These are phyloP conservation scores for Plutomurus gul DNA, from an alignment of 1,140 invertebrate species.

Conservation along the genomic window DNA sequence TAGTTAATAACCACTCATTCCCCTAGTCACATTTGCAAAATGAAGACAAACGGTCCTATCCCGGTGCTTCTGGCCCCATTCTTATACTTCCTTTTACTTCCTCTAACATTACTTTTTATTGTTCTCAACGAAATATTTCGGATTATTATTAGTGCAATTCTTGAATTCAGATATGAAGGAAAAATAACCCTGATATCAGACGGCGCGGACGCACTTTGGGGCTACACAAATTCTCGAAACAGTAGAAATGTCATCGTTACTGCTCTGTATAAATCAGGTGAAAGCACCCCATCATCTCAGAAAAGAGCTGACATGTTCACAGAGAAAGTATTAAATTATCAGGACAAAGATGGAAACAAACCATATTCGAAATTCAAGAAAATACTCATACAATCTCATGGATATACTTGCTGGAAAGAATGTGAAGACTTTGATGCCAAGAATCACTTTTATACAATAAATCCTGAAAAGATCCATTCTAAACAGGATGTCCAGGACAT, in stretches of 20 bases:
- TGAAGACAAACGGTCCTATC: constrained; percentile 11
- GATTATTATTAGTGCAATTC: neutral
- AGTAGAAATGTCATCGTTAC: neutral
- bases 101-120: neutral
- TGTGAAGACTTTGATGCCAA: constrained; percentile 5
- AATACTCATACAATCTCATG: neutral
- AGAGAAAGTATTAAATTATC: neutral
- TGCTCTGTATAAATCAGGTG: neutral
- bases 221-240: neutral
- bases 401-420: constrained; percentile 30
- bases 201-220: neutral
- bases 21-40: neutral
- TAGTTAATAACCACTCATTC: too few relatives aligned
- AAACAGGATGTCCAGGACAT: constrained; percentile 15
- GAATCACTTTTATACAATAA: neutral
- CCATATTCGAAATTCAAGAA: constrained; percentile 33
- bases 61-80: constrained; percentile 4
- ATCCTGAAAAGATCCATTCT: neutral
- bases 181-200: neutral
- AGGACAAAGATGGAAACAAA: constrained; percentile 9
- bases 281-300: neutral
- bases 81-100: neutral
- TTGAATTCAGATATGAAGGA: neutral
- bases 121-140: neutral
- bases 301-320: neutral